A percentile compares a stretch with the other conserved stretches of the same genome.
These are phyloP conservation scores for Heteractis magnifica DNA, from an alignment of 92 coral and sea anemone species.

Conservation along the genomic window DNA sequence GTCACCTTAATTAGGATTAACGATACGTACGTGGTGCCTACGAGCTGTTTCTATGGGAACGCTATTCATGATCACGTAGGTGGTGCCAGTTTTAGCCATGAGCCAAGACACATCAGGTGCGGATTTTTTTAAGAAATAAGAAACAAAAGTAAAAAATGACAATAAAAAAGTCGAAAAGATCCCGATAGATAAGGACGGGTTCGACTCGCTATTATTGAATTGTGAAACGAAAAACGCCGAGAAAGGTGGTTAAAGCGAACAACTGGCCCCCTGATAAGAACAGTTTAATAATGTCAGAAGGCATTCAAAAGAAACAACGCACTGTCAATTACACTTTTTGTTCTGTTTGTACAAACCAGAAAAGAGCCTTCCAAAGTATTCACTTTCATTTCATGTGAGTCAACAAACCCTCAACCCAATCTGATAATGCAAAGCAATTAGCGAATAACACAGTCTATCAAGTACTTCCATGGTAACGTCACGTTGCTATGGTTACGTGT, in stretches of 20 bases:
- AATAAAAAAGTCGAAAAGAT: not conserved
- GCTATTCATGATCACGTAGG: slow-evolving; percentile 27
- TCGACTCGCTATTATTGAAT: not conserved
- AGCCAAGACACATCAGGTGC: not conserved
- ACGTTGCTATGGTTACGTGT: slow-evolving; percentile 9
- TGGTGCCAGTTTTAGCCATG: not conserved
- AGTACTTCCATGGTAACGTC: slow-evolving; percentile 29
- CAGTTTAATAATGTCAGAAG: slow-evolving; percentile 22
- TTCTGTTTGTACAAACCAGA: slow-evolving; percentile 22
- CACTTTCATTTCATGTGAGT: slow-evolving; percentile 34
- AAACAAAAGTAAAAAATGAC: too few species aligned
- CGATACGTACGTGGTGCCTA: not conserved
- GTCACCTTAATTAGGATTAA: slow-evolving; percentile 27
- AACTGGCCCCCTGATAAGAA: slow-evolving; percentile 6
- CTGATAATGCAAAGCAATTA: slow-evolving; percentile 34
- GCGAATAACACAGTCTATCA: slow-evolving; percentile 22
- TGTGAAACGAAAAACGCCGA: not conserved
- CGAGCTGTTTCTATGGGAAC: slow-evolving; percentile 26
- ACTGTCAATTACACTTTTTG: slow-evolving; percentile 23
- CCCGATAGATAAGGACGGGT: slow-evolving; percentile 2
- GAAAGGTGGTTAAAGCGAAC: not conserved
- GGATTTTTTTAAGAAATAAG: not conserved
- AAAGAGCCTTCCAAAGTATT: slow-evolving; percentile 23
- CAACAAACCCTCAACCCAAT: slow-evolving; percentile 28
- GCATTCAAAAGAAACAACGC: slow-evolving; percentile 18